A percentile compares a stretch with the other conserved stretches of the same genome.
phyloP scores from a whole-genome alignment of 2,797 vertebrate genomes.

The Chelonia mydas region DNA sequence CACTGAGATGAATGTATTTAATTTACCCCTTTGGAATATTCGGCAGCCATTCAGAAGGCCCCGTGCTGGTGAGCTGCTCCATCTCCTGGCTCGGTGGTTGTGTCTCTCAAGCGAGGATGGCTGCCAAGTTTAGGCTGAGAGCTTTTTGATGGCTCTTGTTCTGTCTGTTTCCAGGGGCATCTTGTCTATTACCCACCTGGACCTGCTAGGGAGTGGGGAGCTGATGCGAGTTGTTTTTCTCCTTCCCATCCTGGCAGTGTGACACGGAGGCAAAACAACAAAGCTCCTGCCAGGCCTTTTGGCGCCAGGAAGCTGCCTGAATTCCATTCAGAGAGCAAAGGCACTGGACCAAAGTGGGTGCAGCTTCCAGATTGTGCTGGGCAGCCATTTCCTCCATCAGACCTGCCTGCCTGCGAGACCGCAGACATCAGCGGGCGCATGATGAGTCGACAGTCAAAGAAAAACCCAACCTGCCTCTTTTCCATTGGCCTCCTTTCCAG shows the following conservation, averaged over 20 bases:
- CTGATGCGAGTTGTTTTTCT: rapidly evolving
- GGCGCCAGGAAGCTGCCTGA: constrained; percentile 24
- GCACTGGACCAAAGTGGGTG: neutral
- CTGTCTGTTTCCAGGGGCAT: neutral
- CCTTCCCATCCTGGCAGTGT: rapidly evolving
- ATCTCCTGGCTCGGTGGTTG: neutral
- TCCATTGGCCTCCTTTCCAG: neutral
- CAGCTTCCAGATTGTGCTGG: constrained; percentile 39
- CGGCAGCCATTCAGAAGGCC: constrained; percentile 38
- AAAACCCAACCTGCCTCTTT: neutral
- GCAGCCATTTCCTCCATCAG: neutral
- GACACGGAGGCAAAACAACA: neutral
- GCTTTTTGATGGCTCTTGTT: neutral
- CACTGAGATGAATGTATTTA: constrained; percentile 77
- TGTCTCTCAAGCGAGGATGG: neutral
- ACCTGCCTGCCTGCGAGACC: rapidly evolving
- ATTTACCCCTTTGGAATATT: constrained; percentile 71
- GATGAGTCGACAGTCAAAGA: neutral
- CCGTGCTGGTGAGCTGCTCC: neutral
- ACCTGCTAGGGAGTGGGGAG: neutral
- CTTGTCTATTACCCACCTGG: neutral
- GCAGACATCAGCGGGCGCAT: neutral
- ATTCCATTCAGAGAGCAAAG: constrained; percentile 13
- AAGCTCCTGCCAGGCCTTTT: rapidly evolving
- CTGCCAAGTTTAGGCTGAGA: neutral